Base-by-base conservation (phyloP, 2,888 invertebrate genomes). In the Gerris lacustris region DNA sequence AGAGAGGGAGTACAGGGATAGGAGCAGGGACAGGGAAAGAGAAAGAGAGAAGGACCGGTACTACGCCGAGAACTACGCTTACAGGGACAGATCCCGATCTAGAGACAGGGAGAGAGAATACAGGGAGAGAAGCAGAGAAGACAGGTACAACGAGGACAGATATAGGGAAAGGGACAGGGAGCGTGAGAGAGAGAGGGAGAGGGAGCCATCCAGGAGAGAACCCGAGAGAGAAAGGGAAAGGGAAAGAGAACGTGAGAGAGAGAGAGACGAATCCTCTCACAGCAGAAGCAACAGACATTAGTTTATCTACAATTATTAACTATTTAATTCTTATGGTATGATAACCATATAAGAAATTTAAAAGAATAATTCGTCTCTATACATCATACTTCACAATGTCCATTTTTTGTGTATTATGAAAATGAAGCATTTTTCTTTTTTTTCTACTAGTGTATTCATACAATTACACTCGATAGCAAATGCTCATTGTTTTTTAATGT, bases 121-220 rank as follows among this genome's bases (percentile, higher is more conserved):
- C 79, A 84, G 90, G 75, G 90, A 89, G 75, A 84, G 90, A 77
- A 90, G 90, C 80, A 83, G 89, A 44, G 90, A 90, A 79, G 90
- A 78, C 80, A 85, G 87, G 73, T 94, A 94, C 84, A 93, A 94
- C 82, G 93, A 94, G 77, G 93, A 94, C 81, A 86, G 93, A 73
- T 93, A 94, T 83, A 86, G 89, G 74, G 88, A 88, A 77, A 82
- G 87, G 45, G 76, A 76, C 43, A 73, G 76, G 17, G 76, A 77
- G 74, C 77, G 76, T 7, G 85, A 85, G 78, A 80, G 84, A 71
- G 84, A 85, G 76, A 81, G 86, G 63, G 90, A 87, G 80, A 83
- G 87, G 67, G 86, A 87, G 67, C 89, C 84, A 80, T 47, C 67
- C 6, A 45, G 68, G 17, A 68, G 71, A 68, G 70, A 70, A 11